A percentile compares a stretch with the other conserved stretches of the same genome.
Evolutionary conservation across 2,888 invertebrate genomes (phyloP).

Genomic region (Muschampia plurimacula): DNA sequence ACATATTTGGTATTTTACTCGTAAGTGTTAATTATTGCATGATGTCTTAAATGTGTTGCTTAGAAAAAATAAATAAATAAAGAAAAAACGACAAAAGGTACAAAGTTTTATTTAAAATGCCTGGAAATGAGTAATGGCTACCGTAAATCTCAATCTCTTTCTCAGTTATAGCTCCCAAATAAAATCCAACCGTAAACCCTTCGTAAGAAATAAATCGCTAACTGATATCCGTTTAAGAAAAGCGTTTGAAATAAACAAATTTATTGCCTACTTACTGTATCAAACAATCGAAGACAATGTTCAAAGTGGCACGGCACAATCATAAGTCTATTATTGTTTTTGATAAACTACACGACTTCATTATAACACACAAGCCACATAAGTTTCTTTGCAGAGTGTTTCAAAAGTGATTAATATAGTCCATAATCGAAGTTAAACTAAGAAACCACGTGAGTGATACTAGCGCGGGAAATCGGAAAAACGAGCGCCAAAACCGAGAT

Average conservation of each 20-base stretch:
- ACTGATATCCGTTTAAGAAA: slow-evolving; percentile 32
- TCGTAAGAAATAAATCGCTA: slow-evolving; percentile 28
- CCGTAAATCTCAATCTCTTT: slow-evolving; percentile 19
- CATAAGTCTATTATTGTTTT: slow-evolving; percentile 63
- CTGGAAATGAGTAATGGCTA: background rate
- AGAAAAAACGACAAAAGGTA: too few relatives aligned
- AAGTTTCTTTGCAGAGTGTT: slow-evolving; percentile 47
- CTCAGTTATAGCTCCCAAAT: slow-evolving; percentile 15
- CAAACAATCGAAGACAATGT: slow-evolving; percentile 65
- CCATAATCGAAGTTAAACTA: slow-evolving; percentile 49
- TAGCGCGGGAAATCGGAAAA: slow-evolving; percentile 73
- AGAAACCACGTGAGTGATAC: slow-evolving; percentile 63
- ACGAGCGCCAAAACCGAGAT: slow-evolving; percentile 64
- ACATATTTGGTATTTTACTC: too few relatives aligned
- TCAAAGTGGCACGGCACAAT: slow-evolving; percentile 67
- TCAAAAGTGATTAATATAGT: slow-evolving; percentile 51
- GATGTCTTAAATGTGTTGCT: too few relatives aligned
- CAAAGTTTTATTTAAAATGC: background rate
- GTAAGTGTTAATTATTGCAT: too few relatives aligned
- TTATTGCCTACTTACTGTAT: slow-evolving; percentile 66
- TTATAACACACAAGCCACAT: slow-evolving; percentile 54
- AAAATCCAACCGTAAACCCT: slow-evolving; percentile 12
- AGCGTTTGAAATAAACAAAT: slow-evolving; percentile 45
- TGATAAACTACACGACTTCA: slow-evolving; percentile 56
- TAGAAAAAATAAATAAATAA: too few relatives aligned